Conservation (phyloP, 1,140 invertebrate species). For the Plodia interpunctella region DNA sequence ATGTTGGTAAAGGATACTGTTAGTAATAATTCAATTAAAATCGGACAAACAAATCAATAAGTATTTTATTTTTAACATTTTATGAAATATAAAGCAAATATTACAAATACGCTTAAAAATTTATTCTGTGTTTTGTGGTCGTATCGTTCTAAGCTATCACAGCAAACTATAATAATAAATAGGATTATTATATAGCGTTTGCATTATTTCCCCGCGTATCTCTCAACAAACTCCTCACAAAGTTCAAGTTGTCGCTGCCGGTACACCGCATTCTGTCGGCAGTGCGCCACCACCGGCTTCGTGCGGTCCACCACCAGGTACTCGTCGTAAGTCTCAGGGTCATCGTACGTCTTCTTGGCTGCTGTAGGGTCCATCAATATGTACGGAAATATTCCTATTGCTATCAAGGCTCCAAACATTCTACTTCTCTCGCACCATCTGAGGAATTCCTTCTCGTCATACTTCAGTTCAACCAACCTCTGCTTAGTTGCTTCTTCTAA, state of each 20-base stretch:
- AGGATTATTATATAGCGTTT: not conserved
- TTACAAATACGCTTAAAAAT: too few species aligned
- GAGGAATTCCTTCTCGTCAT: conserved; percentile 33
- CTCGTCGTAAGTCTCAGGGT: conserved; percentile 43
- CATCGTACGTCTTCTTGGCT: conserved; percentile 43
- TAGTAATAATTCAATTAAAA: too few species aligned
- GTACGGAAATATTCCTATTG: conserved; percentile 43
- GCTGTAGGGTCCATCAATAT: conserved; percentile 41
- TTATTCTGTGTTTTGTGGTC: too few species aligned
- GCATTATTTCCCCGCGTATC: conserved; percentile 24
- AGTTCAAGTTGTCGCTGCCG: conserved; percentile 37
- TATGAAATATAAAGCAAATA: too few species aligned
- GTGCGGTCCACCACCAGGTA: conserved; percentile 39
- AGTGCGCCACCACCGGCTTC: conserved; percentile 42
- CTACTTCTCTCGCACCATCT: conserved; percentile 40
- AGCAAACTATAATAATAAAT: too few species aligned
- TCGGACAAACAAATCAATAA: too few species aligned
- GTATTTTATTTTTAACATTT: too few species aligned
- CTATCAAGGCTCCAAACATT: conserved; percentile 37
- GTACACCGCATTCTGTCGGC: conserved; percentile 25
- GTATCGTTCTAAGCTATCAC: too few species aligned
- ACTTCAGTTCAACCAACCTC: conserved; percentile 37
- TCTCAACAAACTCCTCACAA: conserved; percentile 49
- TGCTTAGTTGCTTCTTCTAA: conserved; percentile 35
- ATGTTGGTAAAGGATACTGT: too few species aligned